Conservation (phyloP, 2,113 vertebrate genomes). For the Ciconia maguari region DNA sequence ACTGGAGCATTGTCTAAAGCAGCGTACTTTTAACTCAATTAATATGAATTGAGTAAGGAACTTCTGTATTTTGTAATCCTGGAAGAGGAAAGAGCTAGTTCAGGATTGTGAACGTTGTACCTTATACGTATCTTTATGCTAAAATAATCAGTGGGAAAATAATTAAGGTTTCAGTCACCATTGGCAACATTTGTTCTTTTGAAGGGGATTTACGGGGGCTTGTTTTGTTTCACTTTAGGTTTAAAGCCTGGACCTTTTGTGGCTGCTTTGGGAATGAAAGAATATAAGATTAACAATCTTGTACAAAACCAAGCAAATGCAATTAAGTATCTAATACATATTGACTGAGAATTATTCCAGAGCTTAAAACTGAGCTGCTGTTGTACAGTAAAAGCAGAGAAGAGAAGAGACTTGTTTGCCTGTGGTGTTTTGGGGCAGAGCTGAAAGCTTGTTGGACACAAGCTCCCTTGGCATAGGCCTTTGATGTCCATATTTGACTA, state of each 20-base stretch:
- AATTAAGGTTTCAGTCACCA: not conserved
- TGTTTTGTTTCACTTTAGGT: not conserved
- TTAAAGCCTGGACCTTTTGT: not conserved
- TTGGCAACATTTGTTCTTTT: slow-evolving; percentile 15
- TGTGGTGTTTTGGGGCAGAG: not conserved
- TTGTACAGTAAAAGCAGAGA: not conserved
- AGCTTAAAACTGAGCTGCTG: not conserved
- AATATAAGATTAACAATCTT: not conserved
- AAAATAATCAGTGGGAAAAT: not conserved
- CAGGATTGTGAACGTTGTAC: not conserved
- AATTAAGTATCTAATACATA: not conserved
- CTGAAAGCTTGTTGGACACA: not conserved
- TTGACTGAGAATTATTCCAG: not conserved
- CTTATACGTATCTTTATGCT: not conserved
- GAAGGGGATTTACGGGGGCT: not conserved
- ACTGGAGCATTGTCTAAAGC: not conserved
- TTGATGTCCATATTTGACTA: not conserved
- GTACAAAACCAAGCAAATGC: not conserved
- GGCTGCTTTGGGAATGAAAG: not conserved
- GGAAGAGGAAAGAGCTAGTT: not conserved
- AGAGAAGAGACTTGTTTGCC: not conserved
- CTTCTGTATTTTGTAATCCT: not conserved
- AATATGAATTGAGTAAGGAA: not conserved
- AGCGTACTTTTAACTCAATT: not conserved
- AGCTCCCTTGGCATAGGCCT: not conserved